phyloP scores from a whole-genome alignment of 2,113 vertebrate genomes.

The Antigone vipio region DNA sequence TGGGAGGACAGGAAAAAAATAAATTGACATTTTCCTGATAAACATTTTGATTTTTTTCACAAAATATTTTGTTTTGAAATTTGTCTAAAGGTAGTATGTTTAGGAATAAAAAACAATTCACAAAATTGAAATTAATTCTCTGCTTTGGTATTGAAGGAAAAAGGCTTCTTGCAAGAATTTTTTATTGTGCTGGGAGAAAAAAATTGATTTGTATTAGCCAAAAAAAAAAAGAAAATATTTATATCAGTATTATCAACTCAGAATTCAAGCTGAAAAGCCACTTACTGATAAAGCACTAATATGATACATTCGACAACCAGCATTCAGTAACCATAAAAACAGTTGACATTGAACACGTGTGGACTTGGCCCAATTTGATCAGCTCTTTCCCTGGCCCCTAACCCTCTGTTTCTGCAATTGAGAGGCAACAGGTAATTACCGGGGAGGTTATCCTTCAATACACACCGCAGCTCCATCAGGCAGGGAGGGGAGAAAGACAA shows the following conservation, averaged over 20 bases:
- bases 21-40: background rate
- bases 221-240: background rate
- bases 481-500: background rate
- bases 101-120: background rate
- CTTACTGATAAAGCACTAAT: background rate
- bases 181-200: background rate
- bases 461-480: background rate
- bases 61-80: background rate
- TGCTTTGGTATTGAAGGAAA: background rate
- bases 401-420: background rate
- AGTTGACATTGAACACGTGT: accelerated
- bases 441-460: background rate
- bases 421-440: background rate
- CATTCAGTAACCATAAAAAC: background rate
- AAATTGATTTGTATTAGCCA: background rate
- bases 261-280: background rate
- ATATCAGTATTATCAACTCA: background rate
- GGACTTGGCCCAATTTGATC: background rate
- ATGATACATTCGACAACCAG: background rate
- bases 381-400: background rate
- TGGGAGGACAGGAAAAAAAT: background rate
- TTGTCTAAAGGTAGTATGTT: background rate
- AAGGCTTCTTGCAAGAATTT: background rate
- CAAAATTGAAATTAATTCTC: background rate
- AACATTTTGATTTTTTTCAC: background rate